phyloP scores from a whole-genome alignment of 2,797 vertebrate genomes.

The Pampus argenteus region DNA sequence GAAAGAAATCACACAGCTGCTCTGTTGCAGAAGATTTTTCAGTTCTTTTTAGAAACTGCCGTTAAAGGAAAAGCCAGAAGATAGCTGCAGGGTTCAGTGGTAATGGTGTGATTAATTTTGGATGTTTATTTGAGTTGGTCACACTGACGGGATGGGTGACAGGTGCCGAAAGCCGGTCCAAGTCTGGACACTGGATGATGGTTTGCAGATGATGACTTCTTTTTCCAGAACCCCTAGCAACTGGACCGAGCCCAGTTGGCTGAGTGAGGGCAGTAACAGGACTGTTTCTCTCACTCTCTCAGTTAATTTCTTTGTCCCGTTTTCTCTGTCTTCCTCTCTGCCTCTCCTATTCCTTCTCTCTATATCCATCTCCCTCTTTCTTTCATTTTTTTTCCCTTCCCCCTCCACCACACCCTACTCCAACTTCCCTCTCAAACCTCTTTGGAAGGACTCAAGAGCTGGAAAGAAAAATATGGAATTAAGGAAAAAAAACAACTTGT shows the following conservation, averaged over 20 bases:
- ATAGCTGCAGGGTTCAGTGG: slow-evolving; percentile 51
- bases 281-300: slow-evolving; percentile 45
- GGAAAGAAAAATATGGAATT: slow-evolving; percentile 65
- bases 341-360: slow-evolving; percentile 28
- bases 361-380: slow-evolving; percentile 14
- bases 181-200: slow-evolving; percentile 68
- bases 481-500: slow-evolving; percentile 28
- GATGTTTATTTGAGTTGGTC: slow-evolving; percentile 75
- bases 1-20: slow-evolving; percentile 38
- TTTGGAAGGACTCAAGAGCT: slow-evolving; percentile 55
- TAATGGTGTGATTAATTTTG: slow-evolving; percentile 70
- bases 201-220: slow-evolving; percentile 73
- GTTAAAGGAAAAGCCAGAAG: slow-evolving; percentile 31
- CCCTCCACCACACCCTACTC: slow-evolving; percentile 3
- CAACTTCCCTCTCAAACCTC: slow-evolving; percentile 34
- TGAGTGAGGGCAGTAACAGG: slow-evolving; percentile 39
- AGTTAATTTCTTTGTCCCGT: slow-evolving; percentile 38
- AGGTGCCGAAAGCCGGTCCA: slow-evolving; percentile 71
- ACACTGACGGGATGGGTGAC: slow-evolving; percentile 67
- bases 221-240: slow-evolving; percentile 68
- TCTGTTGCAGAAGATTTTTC: slow-evolving; percentile 27
- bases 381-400: not conserved
- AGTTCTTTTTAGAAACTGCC: slow-evolving; percentile 8
- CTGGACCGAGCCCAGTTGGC: slow-evolving; percentile 72
- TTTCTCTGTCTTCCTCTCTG: slow-evolving; percentile 26